Conservation (phyloP, 1,140 invertebrate genomes). For the Bombus waltoni region DNA sequence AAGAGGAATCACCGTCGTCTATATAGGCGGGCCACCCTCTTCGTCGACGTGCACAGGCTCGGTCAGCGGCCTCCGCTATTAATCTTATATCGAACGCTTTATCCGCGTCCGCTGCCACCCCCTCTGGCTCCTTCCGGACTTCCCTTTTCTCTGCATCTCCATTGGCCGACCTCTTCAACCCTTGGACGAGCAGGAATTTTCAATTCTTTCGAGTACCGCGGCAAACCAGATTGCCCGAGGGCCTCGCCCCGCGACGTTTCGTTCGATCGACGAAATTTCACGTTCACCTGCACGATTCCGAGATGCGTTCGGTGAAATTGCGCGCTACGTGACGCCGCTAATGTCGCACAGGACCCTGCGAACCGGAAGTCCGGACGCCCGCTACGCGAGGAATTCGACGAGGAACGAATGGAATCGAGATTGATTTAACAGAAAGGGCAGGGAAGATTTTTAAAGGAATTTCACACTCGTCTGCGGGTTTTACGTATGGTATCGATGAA, state of each 20-base stretch:
- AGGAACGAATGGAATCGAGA: neutral
- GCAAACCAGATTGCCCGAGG: conserved; percentile 70
- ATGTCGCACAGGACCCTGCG: neutral
- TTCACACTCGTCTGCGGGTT: neutral
- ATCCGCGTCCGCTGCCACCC: conserved; percentile 72
- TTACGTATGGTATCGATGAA: neutral
- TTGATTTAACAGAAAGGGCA: neutral
- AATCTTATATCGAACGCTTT: conserved; percentile 83
- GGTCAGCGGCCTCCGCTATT: conserved; percentile 78
- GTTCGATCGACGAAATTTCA: conserved; percentile 38
- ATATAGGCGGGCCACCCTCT: conserved; percentile 68
- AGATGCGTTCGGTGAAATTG: conserved; percentile 15
- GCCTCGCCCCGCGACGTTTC: conserved; percentile 15
- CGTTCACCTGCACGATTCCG: neutral
- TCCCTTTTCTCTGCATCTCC: neutral
- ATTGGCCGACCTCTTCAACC: conserved; percentile 66
- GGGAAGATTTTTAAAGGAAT: neutral
- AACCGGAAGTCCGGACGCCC: neutral
- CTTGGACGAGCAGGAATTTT: conserved; percentile 80
- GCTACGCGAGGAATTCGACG: neutral
- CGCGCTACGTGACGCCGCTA: conserved; percentile 14
- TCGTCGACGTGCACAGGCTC: conserved; percentile 59
- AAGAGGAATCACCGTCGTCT: conserved; percentile 81
- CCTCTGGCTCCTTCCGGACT: conserved; percentile 15
- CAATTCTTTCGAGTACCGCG: conserved; percentile 78